phyloP scores from a whole-genome alignment of 2,888 invertebrate genomes.

The Pollenia amentaria region DNA sequence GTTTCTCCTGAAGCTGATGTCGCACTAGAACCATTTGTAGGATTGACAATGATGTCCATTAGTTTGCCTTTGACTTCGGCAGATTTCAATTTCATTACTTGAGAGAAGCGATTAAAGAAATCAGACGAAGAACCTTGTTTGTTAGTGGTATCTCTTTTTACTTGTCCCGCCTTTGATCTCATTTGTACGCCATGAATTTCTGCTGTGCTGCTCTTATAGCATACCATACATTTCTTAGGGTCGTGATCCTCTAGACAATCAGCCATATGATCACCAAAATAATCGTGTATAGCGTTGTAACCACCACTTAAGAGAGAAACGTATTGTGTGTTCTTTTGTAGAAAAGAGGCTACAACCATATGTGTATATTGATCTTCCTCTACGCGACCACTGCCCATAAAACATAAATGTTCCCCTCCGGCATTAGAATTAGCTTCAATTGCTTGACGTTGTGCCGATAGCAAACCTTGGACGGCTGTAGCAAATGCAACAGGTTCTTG shows the following conservation, averaged over 20 bases:
- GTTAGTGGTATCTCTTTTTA: slow-evolving; percentile 68
- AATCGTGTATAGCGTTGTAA: slow-evolving; percentile 93
- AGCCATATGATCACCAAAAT: slow-evolving; percentile 92
- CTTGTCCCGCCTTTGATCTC: slow-evolving; percentile 57
- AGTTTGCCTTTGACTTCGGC: slow-evolving; percentile 96
- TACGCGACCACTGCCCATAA: slow-evolving; percentile 96
- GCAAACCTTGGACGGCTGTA: slow-evolving; percentile 94
- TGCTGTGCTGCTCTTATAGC: slow-evolving; percentile 85
- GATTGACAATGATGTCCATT: slow-evolving; percentile 96
- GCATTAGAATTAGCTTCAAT: slow-evolving; percentile 94
- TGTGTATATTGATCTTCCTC: slow-evolving; percentile 98
- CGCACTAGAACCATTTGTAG: slow-evolving; percentile 81
- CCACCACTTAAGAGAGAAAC: slow-evolving; percentile 97
- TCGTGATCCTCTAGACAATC: slow-evolving; percentile 94
- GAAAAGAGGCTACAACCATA: slow-evolving; percentile 98
- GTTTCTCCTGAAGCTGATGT: slow-evolving; percentile 23
- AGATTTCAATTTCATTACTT: slow-evolving; percentile 95
- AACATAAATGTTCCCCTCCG: slow-evolving; percentile 95
- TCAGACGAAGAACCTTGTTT: slow-evolving; percentile 86
- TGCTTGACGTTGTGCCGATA: slow-evolving; percentile 95
- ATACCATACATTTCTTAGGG: slow-evolving; percentile 91
- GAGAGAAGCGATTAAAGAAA: slow-evolving; percentile 92
- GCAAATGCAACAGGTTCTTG: slow-evolving; percentile 98
- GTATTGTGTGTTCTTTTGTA: slow-evolving; percentile 96
- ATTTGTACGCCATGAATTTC: slow-evolving; percentile 65